A percentile compares a stretch with the other conserved stretches of the same genome.
Evolutionary conservation across 30 jellyfish, hydroid and myxozoan genomes (phyloP).

Genomic region (Nemopilema nomurai): DNA sequence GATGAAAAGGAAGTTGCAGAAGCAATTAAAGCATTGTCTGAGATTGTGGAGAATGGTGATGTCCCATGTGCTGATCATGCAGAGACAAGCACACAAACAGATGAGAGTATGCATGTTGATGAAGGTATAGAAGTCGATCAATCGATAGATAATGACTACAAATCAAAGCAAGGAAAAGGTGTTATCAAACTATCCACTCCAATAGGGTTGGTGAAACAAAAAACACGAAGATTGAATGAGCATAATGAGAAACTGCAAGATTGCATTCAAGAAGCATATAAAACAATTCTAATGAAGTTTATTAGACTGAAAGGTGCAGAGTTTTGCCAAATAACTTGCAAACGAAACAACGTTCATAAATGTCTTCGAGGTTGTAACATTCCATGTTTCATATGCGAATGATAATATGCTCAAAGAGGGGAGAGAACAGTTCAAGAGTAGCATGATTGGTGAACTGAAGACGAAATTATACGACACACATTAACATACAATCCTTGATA

Average conservation of each 20-base stretch:
- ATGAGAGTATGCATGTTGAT: not conserved
- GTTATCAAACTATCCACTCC: not conserved
- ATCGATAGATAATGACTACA: not conserved
- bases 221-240: not conserved
- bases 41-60: too few species aligned
- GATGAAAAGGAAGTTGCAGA: too few species aligned
- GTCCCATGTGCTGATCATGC: too few species aligned
- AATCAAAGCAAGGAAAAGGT: not conserved
- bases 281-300: not conserved
- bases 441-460: not conserved
- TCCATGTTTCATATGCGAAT: not conserved
- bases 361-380: not conserved
- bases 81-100: too few species aligned
- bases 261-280: not conserved
- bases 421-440: not conserved
- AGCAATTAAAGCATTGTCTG: too few species aligned
- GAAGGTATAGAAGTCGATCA: not conserved
- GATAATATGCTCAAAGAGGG: not conserved
- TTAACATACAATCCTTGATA: not conserved
- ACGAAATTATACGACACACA: not conserved
- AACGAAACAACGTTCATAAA: too few species aligned
- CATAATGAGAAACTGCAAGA: not conserved
- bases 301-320: not conserved
- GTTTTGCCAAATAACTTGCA: not conserved
- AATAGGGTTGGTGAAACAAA: not conserved